Conservation (phyloP, 2,888 invertebrate species). For the Trachelus troglodyta region DNA sequence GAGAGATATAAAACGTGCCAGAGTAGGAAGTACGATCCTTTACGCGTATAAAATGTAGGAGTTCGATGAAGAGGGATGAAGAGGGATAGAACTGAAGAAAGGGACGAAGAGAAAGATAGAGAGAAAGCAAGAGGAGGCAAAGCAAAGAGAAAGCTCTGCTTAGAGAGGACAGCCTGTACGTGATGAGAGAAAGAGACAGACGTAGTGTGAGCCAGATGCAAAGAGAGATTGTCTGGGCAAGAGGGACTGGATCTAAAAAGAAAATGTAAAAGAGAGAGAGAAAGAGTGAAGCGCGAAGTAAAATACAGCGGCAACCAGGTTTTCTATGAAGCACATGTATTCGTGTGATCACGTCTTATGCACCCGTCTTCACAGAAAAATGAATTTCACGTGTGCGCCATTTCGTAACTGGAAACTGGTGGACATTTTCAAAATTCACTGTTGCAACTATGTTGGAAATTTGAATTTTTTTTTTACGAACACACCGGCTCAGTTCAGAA, state of each 20-base stretch:
- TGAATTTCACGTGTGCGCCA: neutral
- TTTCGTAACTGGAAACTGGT: neutral
- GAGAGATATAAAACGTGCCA: slow-evolving; percentile 2
- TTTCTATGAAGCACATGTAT: neutral
- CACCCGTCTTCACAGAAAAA: neutral
- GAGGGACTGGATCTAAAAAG: neutral
- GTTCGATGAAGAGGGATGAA: slow-evolving; percentile 21
- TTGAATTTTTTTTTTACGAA: too few species aligned
- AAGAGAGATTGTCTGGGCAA: neutral
- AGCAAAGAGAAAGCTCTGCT: slow-evolving; percentile 18
- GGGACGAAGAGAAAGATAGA: slow-evolving; percentile 9
- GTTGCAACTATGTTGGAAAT: neutral
- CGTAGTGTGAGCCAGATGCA: neutral
- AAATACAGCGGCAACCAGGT: neutral
- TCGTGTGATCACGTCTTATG: neutral
- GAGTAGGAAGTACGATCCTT: neutral
- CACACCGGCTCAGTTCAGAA: neutral
- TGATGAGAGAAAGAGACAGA: neutral
- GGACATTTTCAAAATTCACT: neutral
- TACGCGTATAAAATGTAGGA: slow-evolving; percentile 15
- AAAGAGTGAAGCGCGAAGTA: neutral
- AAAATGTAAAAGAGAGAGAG: neutral
- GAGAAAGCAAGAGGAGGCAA: slow-evolving; percentile 28
- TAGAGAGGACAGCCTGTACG: slow-evolving; percentile 25
- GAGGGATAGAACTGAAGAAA: slow-evolving; percentile 19